Conservation (phyloP, 2,888 invertebrate genomes). For the Agrotis exclamationis region DNA sequence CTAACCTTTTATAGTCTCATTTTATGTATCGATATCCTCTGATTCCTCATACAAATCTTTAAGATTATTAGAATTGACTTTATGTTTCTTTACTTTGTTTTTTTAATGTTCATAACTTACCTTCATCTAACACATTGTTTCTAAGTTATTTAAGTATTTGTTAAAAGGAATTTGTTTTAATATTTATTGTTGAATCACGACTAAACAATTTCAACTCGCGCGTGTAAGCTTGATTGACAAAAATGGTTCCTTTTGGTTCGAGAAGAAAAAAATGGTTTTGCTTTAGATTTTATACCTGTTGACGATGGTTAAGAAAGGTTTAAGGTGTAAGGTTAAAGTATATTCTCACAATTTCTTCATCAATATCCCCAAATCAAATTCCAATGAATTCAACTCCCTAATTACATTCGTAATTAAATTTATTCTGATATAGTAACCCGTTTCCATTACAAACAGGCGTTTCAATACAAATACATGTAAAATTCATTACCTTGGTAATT, state of each 20-base stretch:
- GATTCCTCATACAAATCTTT: background rate
- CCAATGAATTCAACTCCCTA: slow-evolving; percentile 27
- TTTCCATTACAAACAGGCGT: slow-evolving; percentile 45
- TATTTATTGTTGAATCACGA: slow-evolving; percentile 41
- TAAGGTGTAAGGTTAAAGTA: no score
- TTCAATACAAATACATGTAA: slow-evolving; percentile 35
- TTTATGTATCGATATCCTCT: background rate
- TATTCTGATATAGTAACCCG: slow-evolving; percentile 57
- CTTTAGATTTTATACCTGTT: slow-evolving; percentile 9
- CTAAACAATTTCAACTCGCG: slow-evolving; percentile 10
- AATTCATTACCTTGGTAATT: slow-evolving; percentile 34
- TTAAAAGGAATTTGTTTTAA: slow-evolving; percentile 26
- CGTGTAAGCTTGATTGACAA: background rate
- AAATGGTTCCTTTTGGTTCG: slow-evolving; percentile 16
- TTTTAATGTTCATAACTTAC: slow-evolving; percentile 1
- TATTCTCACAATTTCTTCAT: slow-evolving; percentile 15
- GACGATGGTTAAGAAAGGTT: background rate
- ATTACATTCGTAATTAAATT: slow-evolving; percentile 57
- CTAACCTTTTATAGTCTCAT: background rate
- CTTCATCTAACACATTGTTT: slow-evolving; percentile 31
- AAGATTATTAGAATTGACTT: background rate
- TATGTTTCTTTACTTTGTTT: background rate
- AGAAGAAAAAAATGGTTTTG: background rate
- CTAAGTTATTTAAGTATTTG: slow-evolving; percentile 4
- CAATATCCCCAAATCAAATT: slow-evolving; percentile 12